Evolutionary conservation across 1,140 invertebrate genomes (phyloP).

Genomic region (Drosophila kurseongensis): DNA sequence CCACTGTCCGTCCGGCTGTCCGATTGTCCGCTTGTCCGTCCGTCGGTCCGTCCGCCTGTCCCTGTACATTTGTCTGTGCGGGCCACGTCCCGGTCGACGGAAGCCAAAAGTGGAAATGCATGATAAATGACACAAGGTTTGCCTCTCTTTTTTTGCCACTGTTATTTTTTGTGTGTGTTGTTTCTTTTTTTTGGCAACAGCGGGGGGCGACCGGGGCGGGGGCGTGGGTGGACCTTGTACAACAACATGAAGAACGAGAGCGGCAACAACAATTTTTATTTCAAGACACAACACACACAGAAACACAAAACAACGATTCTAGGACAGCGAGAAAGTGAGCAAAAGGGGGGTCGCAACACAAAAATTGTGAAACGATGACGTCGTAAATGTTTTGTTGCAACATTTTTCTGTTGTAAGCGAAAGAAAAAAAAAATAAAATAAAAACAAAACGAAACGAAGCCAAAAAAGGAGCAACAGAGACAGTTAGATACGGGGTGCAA

Average conservation of each 20-base stretch:
- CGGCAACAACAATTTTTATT: slow-evolving; percentile 69
- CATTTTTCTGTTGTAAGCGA: slow-evolving; percentile 49
- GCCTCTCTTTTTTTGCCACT: slow-evolving; percentile 40
- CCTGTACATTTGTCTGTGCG: slow-evolving; percentile 68
- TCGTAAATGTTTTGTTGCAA: slow-evolving; percentile 83
- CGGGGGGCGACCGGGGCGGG: neutral
- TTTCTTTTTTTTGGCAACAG: neutral
- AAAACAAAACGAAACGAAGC: neutral
- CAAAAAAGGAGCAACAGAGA: slow-evolving; percentile 14
- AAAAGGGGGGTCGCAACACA: slow-evolving; percentile 39
- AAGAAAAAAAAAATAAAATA: neutral
- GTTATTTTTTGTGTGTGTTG: slow-evolving; percentile 2
- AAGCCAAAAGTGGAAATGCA: slow-evolving; percentile 83
- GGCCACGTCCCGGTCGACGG: slow-evolving; percentile 72
- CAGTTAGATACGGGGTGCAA: slow-evolving; percentile 16
- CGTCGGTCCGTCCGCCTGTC: slow-evolving; percentile 41
- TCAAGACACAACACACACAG: slow-evolving; percentile 37
- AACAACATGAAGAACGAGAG: slow-evolving; percentile 34
- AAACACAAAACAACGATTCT: slow-evolving; percentile 49
- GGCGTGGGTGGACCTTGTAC: slow-evolving; percentile 23
- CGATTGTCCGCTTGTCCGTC: neutral
- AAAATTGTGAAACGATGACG: slow-evolving; percentile 82
- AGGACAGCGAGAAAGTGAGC: slow-evolving; percentile 6
- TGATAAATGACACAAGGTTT: slow-evolving; percentile 81
- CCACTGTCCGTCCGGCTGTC: slow-evolving; percentile 16